Conservation (phyloP, 1,140 invertebrate genomes). For the Dinoponera quadriceps region DNA sequence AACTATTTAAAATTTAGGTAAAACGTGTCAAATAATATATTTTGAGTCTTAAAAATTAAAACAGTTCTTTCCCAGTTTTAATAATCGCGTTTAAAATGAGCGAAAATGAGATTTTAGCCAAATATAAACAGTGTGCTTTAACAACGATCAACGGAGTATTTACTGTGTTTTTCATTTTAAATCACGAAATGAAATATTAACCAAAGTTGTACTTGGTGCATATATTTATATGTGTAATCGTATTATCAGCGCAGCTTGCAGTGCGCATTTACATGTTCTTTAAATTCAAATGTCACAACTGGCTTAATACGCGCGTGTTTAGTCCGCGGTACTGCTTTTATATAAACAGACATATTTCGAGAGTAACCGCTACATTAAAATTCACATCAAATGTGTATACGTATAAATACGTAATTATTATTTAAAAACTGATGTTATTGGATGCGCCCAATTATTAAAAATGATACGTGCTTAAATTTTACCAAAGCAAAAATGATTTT, state of each 20-base stretch:
- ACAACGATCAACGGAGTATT: background rate
- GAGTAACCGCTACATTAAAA: background rate
- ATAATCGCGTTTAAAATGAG: too few relatives aligned
- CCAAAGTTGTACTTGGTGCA: background rate
- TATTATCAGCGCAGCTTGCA: background rate
- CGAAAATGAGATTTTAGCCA: too few relatives aligned
- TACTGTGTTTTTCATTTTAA: background rate
- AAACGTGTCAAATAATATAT: background rate
- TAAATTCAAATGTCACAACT: background rate
- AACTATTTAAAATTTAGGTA: background rate
- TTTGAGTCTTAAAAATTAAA: background rate
- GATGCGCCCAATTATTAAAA: conserved; percentile 13
- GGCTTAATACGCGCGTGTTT: background rate
- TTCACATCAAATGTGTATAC: background rate
- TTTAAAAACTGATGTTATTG: conserved; percentile 37
- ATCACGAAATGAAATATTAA: background rate
- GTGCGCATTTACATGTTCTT: background rate
- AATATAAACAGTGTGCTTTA: background rate
- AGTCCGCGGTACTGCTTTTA: background rate
- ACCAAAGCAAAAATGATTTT: conserved; percentile 33
- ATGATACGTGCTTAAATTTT: background rate
- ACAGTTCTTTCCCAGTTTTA: too few relatives aligned
- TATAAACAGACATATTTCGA: conserved; percentile 7
- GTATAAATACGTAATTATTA: background rate
- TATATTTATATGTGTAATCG: background rate